phyloP scores from a whole-genome alignment of 2,888 invertebrate genomes.

The Rhamphomyia laevipes region DNA sequence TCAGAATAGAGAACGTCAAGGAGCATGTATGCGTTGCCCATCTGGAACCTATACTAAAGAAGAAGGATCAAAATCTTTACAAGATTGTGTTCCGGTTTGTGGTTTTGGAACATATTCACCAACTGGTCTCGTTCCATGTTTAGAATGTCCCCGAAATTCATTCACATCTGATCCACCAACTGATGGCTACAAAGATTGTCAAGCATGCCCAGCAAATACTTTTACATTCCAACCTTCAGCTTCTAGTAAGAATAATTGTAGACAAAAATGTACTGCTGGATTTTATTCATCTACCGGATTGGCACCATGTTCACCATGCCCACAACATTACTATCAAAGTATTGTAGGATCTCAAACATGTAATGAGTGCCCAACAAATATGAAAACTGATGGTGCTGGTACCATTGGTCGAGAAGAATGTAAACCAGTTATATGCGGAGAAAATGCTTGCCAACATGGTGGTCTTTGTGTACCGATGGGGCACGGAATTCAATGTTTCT shows the following conservation, averaged over 20 bases:
- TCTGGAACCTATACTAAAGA: conserved; percentile 86
- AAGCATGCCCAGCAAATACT: conserved; percentile 79
- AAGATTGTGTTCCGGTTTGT: conserved; percentile 86
- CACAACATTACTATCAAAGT: conserved; percentile 84
- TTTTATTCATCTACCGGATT: conserved; percentile 87
- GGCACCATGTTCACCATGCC: conserved; percentile 87
- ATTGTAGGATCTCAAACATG: conserved; percentile 74
- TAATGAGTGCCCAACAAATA: conserved; percentile 81
- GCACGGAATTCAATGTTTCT: conserved; percentile 82
- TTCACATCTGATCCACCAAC: conserved; percentile 79
- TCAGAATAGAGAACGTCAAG: conserved; percentile 85
- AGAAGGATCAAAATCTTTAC: conserved; percentile 75
- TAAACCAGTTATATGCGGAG: conserved; percentile 73
- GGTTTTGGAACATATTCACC: conserved; percentile 94
- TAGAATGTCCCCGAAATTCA: conserved; percentile 87
- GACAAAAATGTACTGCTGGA: conserved; percentile 81
- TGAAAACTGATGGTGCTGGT: conserved; percentile 71
- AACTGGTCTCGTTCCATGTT: conserved; percentile 84
- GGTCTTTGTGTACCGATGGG: conserved; percentile 83
- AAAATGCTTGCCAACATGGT: conserved; percentile 80
- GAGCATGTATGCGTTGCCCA: conserved; percentile 81
- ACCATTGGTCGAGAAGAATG: conserved; percentile 77
- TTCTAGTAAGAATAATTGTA: conserved; percentile 65
- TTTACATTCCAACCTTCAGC: conserved; percentile 90
- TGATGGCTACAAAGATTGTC: conserved; percentile 87